Percentiles rank a stretch among this genome's conserved stretches.
Conservation (phyloP, 2,113 vertebrate species). For the Pterocles orientalis region DNA sequence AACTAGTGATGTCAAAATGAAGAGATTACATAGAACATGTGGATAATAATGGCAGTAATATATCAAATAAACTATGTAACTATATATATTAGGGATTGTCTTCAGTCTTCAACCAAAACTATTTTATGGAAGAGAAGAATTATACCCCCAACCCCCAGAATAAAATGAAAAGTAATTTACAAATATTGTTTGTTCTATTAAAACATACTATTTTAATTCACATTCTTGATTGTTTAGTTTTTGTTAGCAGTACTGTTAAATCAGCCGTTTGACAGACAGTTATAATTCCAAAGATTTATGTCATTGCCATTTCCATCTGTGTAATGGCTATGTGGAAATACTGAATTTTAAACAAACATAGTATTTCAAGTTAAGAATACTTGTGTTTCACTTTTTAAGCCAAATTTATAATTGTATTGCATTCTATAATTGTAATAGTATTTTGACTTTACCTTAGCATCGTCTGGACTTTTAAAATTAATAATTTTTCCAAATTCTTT, state of each 20-base stretch:
- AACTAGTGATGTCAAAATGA: neutral
- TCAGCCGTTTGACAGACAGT: neutral
- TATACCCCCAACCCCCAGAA: neutral
- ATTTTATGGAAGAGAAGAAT: neutral
- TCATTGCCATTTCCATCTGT: neutral
- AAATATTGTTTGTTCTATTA: neutral
- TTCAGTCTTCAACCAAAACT: neutral
- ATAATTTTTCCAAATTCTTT: conserved; percentile 99
- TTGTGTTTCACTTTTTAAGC: neutral
- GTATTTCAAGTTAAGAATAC: neutral
- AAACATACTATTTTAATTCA: neutral
- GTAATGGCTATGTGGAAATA: neutral
- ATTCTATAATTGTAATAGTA: neutral
- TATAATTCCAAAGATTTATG: neutral
- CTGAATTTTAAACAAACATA: neutral
- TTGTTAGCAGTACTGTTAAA: neutral
- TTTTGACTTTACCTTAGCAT: conserved; percentile 86
- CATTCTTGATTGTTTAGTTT: neutral
- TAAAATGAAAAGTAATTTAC: neutral
- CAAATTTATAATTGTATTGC: neutral
- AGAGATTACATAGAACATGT: neutral
- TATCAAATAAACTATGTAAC: neutral
- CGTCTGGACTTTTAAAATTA: conserved; percentile 91
- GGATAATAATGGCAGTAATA: neutral
- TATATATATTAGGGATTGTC: neutral